Conservation (phyloP, 2,113 vertebrate genomes). For the Microtus richardsoni region DNA sequence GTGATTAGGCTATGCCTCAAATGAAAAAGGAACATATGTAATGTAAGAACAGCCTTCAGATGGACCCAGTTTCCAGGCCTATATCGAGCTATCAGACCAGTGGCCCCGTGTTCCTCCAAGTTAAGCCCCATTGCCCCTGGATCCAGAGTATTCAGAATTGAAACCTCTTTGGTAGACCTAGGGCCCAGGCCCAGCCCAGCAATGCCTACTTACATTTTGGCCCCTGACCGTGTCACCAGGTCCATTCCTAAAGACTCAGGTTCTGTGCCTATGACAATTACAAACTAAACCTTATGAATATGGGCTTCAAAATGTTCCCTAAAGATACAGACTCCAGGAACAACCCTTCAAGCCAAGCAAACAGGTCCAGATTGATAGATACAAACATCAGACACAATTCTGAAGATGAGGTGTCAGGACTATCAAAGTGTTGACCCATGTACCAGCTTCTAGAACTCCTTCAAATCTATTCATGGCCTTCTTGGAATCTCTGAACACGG, state of each 20-base stretch:
- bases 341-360: not conserved
- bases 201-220: not conserved
- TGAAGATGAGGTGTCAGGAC: not conserved
- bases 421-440: not conserved
- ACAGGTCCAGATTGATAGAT: not conserved
- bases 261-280: not conserved
- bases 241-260: not conserved
- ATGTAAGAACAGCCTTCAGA: not conserved
- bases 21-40: not conserved
- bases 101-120: no score
- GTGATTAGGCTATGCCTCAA: not conserved
- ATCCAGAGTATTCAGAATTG: not conserved
- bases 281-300: no score
- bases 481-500: not conserved
- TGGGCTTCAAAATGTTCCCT: not conserved
- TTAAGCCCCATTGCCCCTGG: not conserved
- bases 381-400: not conserved
- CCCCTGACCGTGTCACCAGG: not conserved
- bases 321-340: not conserved
- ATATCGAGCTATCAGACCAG: not conserved
- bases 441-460: not conserved
- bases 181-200: rapidly evolving
- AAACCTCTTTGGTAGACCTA: not conserved
- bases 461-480: not conserved
- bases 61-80: not conserved